Evolutionary conservation across 2,113 vertebrate species (phyloP).

Genomic region (Osmerus mordax): DNA sequence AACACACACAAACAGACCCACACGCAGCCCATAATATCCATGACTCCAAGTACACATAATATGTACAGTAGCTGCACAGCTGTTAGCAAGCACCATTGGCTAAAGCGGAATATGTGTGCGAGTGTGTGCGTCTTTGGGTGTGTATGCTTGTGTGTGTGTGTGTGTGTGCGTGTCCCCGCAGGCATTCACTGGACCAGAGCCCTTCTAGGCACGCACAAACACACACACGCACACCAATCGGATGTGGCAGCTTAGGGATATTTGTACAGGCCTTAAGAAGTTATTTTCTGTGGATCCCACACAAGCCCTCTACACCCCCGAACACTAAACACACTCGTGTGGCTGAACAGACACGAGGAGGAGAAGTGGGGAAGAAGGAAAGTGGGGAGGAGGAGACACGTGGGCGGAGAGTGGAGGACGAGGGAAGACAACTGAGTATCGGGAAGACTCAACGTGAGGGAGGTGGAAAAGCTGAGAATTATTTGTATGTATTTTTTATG

Average conservation of each 20-base stretch:
- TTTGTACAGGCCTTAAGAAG: too few relatives aligned
- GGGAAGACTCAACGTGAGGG: neutral
- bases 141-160: neutral
- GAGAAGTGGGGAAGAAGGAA: neutral
- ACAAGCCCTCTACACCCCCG: too few relatives aligned
- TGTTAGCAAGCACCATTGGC: too few relatives aligned
- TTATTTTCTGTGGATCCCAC: too few relatives aligned
- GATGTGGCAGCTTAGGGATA: too few relatives aligned
- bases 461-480: conserved; percentile 1
- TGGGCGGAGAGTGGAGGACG: neutral
- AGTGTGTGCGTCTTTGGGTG: conserved; percentile 22
- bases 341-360: neutral
- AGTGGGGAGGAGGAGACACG: neutral
- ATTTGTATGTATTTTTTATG: too few relatives aligned
- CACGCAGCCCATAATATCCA: conserved; percentile 2
- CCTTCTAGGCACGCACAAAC: conserved; percentile 7
- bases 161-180: neutral
- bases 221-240: neutral
- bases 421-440: neutral
- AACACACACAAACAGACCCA: conserved; percentile 17
- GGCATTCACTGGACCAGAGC: conserved; percentile 22
- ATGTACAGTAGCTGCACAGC: conserved; percentile 3
- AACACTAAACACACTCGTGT: too few relatives aligned
- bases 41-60: neutral
- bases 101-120: too few relatives aligned